Percentiles rank a stretch among this genome's conserved stretches.
Evolutionary conservation across 2,888 invertebrate species (phyloP).

Genomic region (Zaprionus bogoriensis): DNA sequence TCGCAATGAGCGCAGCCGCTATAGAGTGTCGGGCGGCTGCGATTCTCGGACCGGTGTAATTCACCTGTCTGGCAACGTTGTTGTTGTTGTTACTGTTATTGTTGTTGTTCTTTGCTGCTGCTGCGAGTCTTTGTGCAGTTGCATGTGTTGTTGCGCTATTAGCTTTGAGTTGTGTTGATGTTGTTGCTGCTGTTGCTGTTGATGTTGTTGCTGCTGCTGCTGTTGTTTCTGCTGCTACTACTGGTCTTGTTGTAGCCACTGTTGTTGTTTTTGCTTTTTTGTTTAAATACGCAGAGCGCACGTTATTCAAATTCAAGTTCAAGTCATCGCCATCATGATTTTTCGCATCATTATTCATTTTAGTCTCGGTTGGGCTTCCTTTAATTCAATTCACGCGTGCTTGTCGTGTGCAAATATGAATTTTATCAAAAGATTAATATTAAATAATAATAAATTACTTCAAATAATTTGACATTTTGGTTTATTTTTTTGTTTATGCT

Average conservation of each 20-base stretch:
- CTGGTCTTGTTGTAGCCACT: slow-evolving; percentile 34
- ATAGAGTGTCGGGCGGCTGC: slow-evolving; percentile 62
- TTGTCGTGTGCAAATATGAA: slow-evolving; percentile 43
- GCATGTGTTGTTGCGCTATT: slow-evolving; percentile 39
- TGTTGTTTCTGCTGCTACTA: slow-evolving; percentile 25
- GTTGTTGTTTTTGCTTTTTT: slow-evolving; percentile 62
- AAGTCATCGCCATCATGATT: slow-evolving; percentile 79
- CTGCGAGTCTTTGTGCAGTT: slow-evolving; percentile 40
- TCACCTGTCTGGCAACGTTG: slow-evolving; percentile 56
- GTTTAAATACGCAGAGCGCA: slow-evolving; percentile 70
- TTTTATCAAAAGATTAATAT: slow-evolving; percentile 34
- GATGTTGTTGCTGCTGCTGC: slow-evolving; percentile 36
- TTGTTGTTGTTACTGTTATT: slow-evolving; percentile 51
- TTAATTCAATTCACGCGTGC: slow-evolving; percentile 68
- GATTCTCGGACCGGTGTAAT: slow-evolving; percentile 55
- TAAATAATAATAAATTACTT: slow-evolving; percentile 48
- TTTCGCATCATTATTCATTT: slow-evolving; percentile 82
- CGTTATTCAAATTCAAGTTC: slow-evolving; percentile 66
- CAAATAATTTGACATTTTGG: slow-evolving; percentile 56
- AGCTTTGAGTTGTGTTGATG: slow-evolving; percentile 53
- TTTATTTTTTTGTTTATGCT: slow-evolving; percentile 27
- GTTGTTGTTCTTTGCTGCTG: slow-evolving; percentile 23
- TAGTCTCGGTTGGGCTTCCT: slow-evolving; percentile 56
- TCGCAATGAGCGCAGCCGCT: slow-evolving; percentile 68
- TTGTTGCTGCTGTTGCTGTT: slow-evolving; percentile 32